Base-by-base conservation (phyloP, 1,140 invertebrate species). In the Bilobella aurantiaca region DNA sequence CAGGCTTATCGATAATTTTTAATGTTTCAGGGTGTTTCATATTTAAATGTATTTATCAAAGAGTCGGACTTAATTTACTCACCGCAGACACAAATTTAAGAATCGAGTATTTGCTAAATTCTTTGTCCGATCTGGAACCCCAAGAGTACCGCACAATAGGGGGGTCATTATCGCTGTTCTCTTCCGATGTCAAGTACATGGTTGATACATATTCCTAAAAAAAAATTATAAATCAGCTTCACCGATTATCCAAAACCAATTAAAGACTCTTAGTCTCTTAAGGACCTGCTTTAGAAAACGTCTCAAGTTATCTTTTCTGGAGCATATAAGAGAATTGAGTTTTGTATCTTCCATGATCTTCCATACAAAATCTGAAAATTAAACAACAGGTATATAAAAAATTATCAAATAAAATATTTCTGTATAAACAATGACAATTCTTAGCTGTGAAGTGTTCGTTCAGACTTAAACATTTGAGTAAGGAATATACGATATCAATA, bases 201-300 rank as follows among this genome's bases (percentile, higher is more conserved):
- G 68, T 1, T 0, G 21, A 30, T 0, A 69, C 68, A 46, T 64
- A 72, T 66, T 72, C 70, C 68, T 69, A 61, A 5, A 66, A 1
- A 2, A 21, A 8, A 57, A 57, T 8, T 57, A 21, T 12, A 23
- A 57, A 57, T 57, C 21, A 56, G 49, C 25, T 5, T 56, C 14
- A 23, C 21, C 14, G n/a, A n/a, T n/a, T n/a, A n/a, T n/a, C n/a
- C n/a, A n/a, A 14, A 23, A 56, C 21, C 5, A 56, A 56, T 5
- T 25, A 23, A 59, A 21, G 28, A 29, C 14, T 8, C 14, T 30
- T 2, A 61, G 46, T 14, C 30, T 5, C 49, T 5, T 21, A 62
- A 37, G 53, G 62, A 71, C 70, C 12, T 62, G 56, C 65, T 65
- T 69, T 2, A 72, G 32, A 64, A 68, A 72, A 23, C 66, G 47